Evolutionary conservation across 2,113 vertebrate genomes (phyloP), one percentile per base, ranked within the genome.

Genomic region (Labeo catla): DNA sequence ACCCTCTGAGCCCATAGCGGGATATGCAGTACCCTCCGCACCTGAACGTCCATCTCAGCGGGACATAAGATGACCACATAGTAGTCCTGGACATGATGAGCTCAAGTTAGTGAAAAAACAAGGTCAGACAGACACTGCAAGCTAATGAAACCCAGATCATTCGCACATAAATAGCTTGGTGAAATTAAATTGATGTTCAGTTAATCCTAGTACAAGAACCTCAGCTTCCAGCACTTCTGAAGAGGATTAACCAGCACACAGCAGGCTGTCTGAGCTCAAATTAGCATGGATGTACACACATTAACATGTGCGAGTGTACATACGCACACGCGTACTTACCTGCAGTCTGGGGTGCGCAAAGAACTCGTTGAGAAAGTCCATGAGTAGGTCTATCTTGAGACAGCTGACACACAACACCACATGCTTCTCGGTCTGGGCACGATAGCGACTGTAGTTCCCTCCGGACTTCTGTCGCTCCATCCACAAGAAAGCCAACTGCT

Each of bases 51-150:
- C 93, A 96, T 96, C 91, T 96, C 96, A 4, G 96, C 93, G 0
- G 96, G 96, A 87, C 96, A 96, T 66, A 96, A 92, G 87, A 96
- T 96, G 84, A 96, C 96, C 89, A 96, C 95, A 21, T 96, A 96
- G 90, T 96, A 96, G 89, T 96, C 96, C 96, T 96, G 87, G 0
- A 78, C 10, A 76, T 15, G 23, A 49, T 65, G 59, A 81, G 21
- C n/a, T 28, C 79, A 65, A 47, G 13, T 65, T 49, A 81, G 79
- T 49, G 43, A 36, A 73, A 57, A 28, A 84, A 84, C 0, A 2
- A 9, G 34, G 65, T 73, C 80, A 82, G 61, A 50, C 13, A 49
- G 61, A 49, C 59, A 66, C n/a, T 16, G 59, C 59, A 45, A 49
- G 59, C 11, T 12, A 47, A n/a, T 39, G 28, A n/a, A 72, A 77